A percentile compares a stretch with the other conserved stretches of the same genome.
These are phyloP conservation scores for Chaenodraco wilsoni DNA, from an alignment of 2,797 vertebrate species.

Conservation along the genomic window DNA sequence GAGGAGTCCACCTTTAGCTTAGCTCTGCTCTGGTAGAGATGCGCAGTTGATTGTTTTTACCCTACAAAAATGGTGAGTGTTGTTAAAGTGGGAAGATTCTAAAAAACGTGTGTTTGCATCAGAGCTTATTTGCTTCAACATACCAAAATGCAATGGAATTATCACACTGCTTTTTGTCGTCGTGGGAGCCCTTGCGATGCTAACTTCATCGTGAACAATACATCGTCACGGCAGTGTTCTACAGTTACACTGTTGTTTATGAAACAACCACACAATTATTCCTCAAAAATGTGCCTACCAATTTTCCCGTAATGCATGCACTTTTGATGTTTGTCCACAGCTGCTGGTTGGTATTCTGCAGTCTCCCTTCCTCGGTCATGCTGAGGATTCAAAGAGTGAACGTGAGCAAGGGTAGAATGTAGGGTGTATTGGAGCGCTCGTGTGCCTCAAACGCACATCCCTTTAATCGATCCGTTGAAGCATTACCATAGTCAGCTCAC, in stretches of 20 bases:
- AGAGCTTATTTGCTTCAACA: too few species aligned
- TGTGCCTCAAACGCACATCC: slow-evolving; percentile 67
- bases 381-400: slow-evolving; percentile 53
- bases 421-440: slow-evolving; percentile 71
- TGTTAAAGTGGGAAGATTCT: too few species aligned
- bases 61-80: too few species aligned
- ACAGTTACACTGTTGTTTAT: not conserved
- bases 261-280: not conserved
- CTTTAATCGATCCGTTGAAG: slow-evolving; percentile 72
- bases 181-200: too few species aligned
- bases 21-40: too few species aligned
- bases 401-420: slow-evolving; percentile 40
- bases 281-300: not conserved
- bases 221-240: too few species aligned
- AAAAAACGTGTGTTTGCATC: too few species aligned
- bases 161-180: too few species aligned
- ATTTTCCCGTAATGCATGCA: slow-evolving; percentile 1
- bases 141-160: too few species aligned
- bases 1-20: too few species aligned
- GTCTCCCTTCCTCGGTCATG: slow-evolving; percentile 23
- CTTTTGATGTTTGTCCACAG: slow-evolving; percentile 15
- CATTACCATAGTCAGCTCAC: slow-evolving; percentile 74
- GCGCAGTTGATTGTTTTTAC: too few species aligned
- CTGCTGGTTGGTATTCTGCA: slow-evolving; percentile 49
- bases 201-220: too few species aligned